Percentiles rank a stretch among this genome's conserved stretches.
phyloP scores from a whole-genome alignment of 2,888 invertebrate genomes.

The Epinotia brunnichana region DNA sequence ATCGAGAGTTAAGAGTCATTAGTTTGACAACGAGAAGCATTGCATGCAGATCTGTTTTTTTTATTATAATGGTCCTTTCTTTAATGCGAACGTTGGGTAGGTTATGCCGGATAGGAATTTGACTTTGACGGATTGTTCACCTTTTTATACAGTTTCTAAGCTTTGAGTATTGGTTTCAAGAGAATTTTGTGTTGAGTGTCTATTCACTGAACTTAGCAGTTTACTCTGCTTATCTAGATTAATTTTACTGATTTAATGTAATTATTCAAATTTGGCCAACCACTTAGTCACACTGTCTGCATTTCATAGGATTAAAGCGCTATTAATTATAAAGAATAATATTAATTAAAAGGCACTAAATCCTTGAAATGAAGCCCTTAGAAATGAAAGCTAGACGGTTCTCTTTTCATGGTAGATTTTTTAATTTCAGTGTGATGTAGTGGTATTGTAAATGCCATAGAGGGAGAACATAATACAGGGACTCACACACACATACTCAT shows the following conservation, averaged over 20 bases:
- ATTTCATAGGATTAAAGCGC: neutral
- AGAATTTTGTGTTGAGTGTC: neutral
- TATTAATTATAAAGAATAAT: neutral
- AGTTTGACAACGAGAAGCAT: neutral
- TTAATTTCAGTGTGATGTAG: neutral
- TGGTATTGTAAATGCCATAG: neutral
- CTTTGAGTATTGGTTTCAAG: neutral
- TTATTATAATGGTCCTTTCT: neutral
- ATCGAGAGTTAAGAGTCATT: constrained; percentile 25
- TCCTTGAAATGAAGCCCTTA: neutral
- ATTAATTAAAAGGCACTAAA: neutral
- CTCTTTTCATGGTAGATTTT: neutral
- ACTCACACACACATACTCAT: too few relatives aligned
- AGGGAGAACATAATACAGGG: too few relatives aligned
- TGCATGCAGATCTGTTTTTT: constrained; percentile 23
- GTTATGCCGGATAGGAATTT: neutral
- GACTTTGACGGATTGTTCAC: neutral
- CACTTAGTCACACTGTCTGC: neutral
- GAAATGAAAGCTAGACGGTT: neutral
- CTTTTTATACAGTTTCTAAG: neutral
- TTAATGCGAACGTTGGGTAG: neutral
- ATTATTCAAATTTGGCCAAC: neutral
- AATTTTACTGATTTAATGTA: neutral
- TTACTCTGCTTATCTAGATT: neutral
- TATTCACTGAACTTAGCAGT: neutral